Evolutionary conservation across 2,888 invertebrate genomes (phyloP).

Genomic region (Nomada ruficornis): DNA sequence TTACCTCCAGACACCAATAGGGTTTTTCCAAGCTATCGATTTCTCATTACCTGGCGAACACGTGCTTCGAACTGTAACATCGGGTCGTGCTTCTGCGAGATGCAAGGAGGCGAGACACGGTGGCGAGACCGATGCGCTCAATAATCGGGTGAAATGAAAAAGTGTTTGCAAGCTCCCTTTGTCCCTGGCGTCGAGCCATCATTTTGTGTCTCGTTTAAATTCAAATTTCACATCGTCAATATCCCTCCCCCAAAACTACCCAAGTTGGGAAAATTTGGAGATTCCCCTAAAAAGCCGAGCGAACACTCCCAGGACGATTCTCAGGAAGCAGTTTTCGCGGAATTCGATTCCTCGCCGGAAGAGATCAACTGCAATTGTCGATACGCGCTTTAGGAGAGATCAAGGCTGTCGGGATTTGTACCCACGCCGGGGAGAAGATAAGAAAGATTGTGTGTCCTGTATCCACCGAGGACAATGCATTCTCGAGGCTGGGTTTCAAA

Average conservation of each 20-base stretch:
- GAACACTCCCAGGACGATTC: conserved; percentile 6
- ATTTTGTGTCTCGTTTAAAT: background rate
- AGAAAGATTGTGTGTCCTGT: background rate
- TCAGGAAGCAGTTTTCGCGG: background rate
- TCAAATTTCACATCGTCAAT: background rate
- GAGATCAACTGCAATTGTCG: conserved; percentile 29
- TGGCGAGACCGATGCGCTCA: background rate
- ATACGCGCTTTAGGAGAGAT: conserved; percentile 16
- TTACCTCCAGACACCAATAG: background rate
- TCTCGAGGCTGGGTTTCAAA: background rate
- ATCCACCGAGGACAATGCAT: background rate
- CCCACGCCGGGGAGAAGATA: background rate
- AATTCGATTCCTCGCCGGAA: background rate
- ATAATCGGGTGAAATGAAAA: background rate
- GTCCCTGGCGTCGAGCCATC: background rate
- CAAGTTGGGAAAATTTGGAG: background rate
- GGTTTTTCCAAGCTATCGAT: conserved; percentile 22
- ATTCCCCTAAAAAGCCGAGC: background rate
- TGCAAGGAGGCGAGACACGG: background rate
- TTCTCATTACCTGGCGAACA: conserved; percentile 38
- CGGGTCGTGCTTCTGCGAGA: background rate
- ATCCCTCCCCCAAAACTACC: background rate
- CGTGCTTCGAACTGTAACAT: conserved; percentile 17
- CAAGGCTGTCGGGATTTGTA: conserved; percentile 9
- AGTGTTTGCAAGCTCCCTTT: background rate